phyloP scores from a whole-genome alignment of 2,888 invertebrate species.

The Drosophila ustulata region DNA sequence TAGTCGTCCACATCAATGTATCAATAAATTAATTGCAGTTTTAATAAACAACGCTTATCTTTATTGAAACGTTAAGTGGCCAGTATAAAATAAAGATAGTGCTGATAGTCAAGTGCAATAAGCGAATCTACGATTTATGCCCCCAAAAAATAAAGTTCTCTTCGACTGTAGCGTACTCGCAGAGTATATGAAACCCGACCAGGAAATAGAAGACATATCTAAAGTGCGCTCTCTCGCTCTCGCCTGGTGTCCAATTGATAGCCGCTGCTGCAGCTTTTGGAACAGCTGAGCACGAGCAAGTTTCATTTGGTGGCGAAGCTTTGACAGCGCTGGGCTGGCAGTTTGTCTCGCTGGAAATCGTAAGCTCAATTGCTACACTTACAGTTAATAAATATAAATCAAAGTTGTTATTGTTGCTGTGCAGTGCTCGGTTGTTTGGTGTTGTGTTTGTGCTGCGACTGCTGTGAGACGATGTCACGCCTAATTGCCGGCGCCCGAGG shows the following conservation, averaged over 20 bases:
- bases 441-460: constrained; percentile 12
- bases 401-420: constrained; percentile 30
- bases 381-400: constrained; percentile 52
- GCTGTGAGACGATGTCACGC: constrained; percentile 63
- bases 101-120: not conserved
- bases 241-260: constrained; percentile 29
- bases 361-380: constrained; percentile 44
- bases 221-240: constrained; percentile 12
- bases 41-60: constrained; percentile 54
- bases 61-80: not conserved
- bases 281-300: constrained; percentile 64
- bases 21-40: constrained; percentile 20
- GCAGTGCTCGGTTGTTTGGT: not conserved
- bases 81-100: constrained; percentile 24
- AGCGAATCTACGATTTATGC: not conserved
- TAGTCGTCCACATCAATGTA: not conserved
- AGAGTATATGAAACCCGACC: constrained; percentile 18
- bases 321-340: constrained; percentile 54
- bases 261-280: constrained; percentile 49
- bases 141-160: not conserved
- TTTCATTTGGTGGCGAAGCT: constrained; percentile 57
- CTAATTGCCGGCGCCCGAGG: constrained; percentile 61
- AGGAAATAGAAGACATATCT: constrained; percentile 32
- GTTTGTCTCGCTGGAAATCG: constrained; percentile 43
- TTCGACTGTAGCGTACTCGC: constrained; percentile 17